Evolutionary conservation across 2,113 vertebrate genomes (phyloP).

Genomic region (Origma solitaria): DNA sequence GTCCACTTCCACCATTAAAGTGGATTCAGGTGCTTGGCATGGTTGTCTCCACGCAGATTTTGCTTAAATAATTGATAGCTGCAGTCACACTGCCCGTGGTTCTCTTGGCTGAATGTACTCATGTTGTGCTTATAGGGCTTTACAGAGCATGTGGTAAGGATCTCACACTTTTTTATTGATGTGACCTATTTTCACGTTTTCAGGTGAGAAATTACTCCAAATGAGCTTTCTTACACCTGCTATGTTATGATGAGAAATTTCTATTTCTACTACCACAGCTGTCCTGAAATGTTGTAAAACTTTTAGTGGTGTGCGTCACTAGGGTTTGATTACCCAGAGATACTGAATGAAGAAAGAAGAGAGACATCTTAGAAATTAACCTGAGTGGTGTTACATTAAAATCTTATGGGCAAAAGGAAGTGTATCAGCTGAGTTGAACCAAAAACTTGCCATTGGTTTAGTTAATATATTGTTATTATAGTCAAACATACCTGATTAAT

Average conservation of each 20-base stretch:
- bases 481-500: background rate
- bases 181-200: constrained; percentile 59
- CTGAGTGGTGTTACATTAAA: background rate
- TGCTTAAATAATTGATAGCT: constrained; percentile 46
- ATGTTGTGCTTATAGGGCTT: background rate
- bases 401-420: background rate
- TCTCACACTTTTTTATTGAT: constrained; percentile 38
- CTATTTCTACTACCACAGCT: constrained; percentile 12
- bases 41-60: constrained; percentile 39
- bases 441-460: background rate
- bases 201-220: constrained; percentile 55
- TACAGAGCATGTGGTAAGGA: background rate
- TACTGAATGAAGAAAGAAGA: background rate
- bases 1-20: constrained; percentile 54
- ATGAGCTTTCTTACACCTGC: constrained; percentile 55
- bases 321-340: background rate
- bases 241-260: constrained; percentile 31
- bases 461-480: background rate
- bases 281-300: background rate
- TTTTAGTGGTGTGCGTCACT: background rate
- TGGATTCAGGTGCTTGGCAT: constrained; percentile 69
- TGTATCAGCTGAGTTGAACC: background rate
- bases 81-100: background rate
- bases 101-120: constrained; percentile 44
- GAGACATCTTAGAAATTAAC: background rate